These are phyloP conservation scores for Propithecus perrieri DNA, from an alignment of 2,797 vertebrate species.

Conservation along the genomic window DNA sequence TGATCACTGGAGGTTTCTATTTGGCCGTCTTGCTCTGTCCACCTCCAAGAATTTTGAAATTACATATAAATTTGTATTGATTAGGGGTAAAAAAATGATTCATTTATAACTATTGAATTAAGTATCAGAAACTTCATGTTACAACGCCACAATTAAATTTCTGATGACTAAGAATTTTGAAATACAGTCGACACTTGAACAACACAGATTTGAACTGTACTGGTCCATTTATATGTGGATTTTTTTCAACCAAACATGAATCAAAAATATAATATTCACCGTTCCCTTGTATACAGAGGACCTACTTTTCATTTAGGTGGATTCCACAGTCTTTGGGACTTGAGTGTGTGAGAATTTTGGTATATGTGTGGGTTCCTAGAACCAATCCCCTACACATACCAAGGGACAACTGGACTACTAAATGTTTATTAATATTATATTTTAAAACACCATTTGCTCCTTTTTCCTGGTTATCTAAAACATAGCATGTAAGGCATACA, in stretches of 20 bases:
- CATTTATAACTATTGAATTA: background rate
- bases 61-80: background rate
- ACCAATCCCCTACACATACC: background rate
- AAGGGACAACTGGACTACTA: background rate
- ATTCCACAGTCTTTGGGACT: background rate
- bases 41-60: background rate
- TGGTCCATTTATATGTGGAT: background rate
- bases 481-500: background rate
- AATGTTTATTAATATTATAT: background rate
- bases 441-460: background rate
- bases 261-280: background rate
- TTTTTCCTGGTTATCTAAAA: slow-evolving; percentile 3
- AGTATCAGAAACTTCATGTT: slow-evolving; percentile 9
- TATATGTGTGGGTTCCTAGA: background rate
- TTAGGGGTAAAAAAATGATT: background rate
- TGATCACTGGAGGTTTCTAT: too few relatives aligned
- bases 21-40: too few relatives aligned
- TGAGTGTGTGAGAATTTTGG: background rate
- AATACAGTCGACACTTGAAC: background rate
- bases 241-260: background rate
- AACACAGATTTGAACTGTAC: background rate
- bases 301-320: background rate
- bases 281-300: background rate
- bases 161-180: background rate
- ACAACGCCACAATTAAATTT: background rate